Percentiles rank a stretch among this genome's conserved stretches.
Evolutionary conservation across 2,113 vertebrate genomes (phyloP).

Genomic region (Acrocephalus arundinaceus): DNA sequence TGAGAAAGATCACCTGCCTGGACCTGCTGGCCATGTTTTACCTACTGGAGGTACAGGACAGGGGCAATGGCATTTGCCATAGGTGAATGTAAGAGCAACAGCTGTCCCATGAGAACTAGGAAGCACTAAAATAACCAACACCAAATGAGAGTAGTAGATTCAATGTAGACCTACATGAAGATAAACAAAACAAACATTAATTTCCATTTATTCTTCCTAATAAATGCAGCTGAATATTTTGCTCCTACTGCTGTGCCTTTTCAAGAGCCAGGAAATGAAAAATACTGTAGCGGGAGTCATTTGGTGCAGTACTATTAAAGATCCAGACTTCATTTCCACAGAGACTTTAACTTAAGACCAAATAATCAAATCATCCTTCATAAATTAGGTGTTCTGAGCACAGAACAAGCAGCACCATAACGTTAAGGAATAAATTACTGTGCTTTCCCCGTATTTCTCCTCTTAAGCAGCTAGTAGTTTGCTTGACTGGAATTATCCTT

Average conservation of each 20-base stretch:
- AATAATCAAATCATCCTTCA: neutral
- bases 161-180: neutral
- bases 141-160: fast-evolving
- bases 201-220: neutral
- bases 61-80: neutral
- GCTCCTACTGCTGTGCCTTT: neutral
- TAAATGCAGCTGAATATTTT: neutral
- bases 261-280: neutral
- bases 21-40: neutral
- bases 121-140: neutral
- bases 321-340: neutral
- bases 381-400: neutral
- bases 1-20: neutral
- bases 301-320: neutral
- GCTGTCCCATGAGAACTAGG: fast-evolving
- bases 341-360: neutral
- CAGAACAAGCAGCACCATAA: neutral
- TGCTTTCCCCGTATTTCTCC: neutral
- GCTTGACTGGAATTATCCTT: neutral
- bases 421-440: neutral
- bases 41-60: neutral
- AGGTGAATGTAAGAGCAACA: neutral
- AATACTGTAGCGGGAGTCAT: neutral
- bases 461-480: neutral
- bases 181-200: neutral